Base-by-base conservation (phyloP, 2,888 invertebrate species). In the Parochlus steinenii region DNA sequence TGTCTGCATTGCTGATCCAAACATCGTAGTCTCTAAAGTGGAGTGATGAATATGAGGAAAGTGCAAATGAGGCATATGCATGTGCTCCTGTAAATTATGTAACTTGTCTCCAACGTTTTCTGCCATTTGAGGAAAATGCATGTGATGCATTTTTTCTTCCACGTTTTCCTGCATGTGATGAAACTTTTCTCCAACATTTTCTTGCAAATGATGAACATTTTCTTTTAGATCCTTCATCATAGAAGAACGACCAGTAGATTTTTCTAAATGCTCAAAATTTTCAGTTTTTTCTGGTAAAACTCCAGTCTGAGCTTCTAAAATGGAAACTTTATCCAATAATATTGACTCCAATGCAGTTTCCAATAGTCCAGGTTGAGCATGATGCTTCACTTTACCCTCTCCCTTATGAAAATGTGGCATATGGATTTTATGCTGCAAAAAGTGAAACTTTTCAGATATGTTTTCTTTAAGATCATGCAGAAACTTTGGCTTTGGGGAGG, bases 1-100 rank as follows among this genome's bases (percentile, higher is more conserved):
- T 26, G 66, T 67, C 47, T 65, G 63, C 56, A 68, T 63, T 15
- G 68, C 69, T 14, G 65, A 30, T 2, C 17, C 6, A 6, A 6
- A 22, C 6, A 10, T 22, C 10, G 6, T 22, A 10, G 7, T 22
- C 22, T 22, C 10, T 6, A 6, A 28, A 8, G 6, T 28, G 29
- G 17, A 15, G 8, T 26, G 27, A 15, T 17, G 14, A 2, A 12
- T 12, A 12, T 28, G 29, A 23, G 22, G 30, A 2, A 11, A 8
- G 11, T 12, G 12, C 40, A 24, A 24, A 33, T 16, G 45, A 33
- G 19, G 40, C 20, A 25, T 33, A 37, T 27, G 43, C 12, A 36
- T 19, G 12, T 33, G 23, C n/a, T n/a, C n/a, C n/a, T n/a, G n/a
- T n/a, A 36, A 16, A 24, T 36, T 29, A 36, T 36, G 36, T 5